Base-by-base conservation (phyloP, 2,797 vertebrate species). In the Lemur catta region DNA sequence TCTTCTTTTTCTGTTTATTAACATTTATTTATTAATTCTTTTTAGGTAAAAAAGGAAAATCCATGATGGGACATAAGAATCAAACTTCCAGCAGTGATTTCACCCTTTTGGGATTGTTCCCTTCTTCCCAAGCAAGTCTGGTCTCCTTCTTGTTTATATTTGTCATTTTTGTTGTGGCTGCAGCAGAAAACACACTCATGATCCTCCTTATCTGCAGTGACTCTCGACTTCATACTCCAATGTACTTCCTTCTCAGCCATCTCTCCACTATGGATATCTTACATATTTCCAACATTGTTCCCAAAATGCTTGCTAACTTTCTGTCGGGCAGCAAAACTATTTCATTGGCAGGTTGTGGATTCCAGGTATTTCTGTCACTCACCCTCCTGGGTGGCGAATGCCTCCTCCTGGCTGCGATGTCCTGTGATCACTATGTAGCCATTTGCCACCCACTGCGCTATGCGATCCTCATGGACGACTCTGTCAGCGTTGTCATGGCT, bases 211-310 rank as follows among this genome's bases (percentile, higher is more conserved):
- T 95, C 10, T 6, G 0, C 65, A 84, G 6, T 0, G 55, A 94
- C 52, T 41, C 55, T 3, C 11, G 7, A 8, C 89, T 97, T 15
- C 96, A 94, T 1, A 93, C 43, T 0, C 95, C 93, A 0, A 94
- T 97, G 96, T 97, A 97, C 22, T 96, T 84, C 59, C 78, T 97
- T 52, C 95, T 97, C 46, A 81, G 93, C 1, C 96, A 96, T 48
- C 91, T 98, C 9, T 97, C 96, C 50, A 78, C 96, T 48, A 89
- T 98, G 71, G 95, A 97, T 26, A 97, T 97, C 30, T 63, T 94
- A 84, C 91, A 94, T 61, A 80, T 76, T 28, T 91, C 82, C 20
- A 95, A 92, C 24, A 96, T 95, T 6, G n/a, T 97, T 33, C 96
- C 97, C 12, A 91, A 96, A 41, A 79, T 96, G 86, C 12, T 96